phyloP scores from a whole-genome alignment of 2,888 invertebrate species.

The Pilophorus perplexus region DNA sequence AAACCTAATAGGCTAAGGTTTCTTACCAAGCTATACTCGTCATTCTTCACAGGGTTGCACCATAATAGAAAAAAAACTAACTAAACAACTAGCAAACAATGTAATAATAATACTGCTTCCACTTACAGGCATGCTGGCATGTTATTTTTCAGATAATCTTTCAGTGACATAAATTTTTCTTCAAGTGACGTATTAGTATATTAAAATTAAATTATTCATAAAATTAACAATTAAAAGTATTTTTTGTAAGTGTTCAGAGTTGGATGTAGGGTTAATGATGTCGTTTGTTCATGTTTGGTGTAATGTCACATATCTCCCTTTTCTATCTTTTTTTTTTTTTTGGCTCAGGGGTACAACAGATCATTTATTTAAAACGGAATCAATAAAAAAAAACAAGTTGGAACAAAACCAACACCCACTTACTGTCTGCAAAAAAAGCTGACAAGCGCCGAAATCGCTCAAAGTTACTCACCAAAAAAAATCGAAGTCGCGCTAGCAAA shows the following conservation, averaged over 20 bases:
- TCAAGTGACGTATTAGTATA: background rate
- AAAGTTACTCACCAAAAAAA: too few relatives aligned
- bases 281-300: conserved; percentile 17
- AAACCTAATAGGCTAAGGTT: conserved; percentile 16
- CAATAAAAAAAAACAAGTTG: background rate
- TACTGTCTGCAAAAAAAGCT: too few relatives aligned
- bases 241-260: conserved; percentile 20
- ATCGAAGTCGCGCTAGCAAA: too few relatives aligned
- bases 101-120: conserved; percentile 19
- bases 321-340: conserved; percentile 11
- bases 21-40: background rate
- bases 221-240: conserved; percentile 19
- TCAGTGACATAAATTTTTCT: too few relatives aligned
- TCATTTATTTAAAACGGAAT: conserved; percentile 23
- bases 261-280: too few relatives aligned
- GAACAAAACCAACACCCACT: too few relatives aligned
- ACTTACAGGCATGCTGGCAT: conserved; percentile 35
- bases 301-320: conserved; percentile 41
- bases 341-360: conserved; percentile 34
- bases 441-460: too few relatives aligned
- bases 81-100: conserved; percentile 23
- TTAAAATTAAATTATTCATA: conserved; percentile 19
- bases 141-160: conserved; percentile 31
- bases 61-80: conserved; percentile 10
- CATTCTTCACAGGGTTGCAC: conserved; percentile 25